Conservation (phyloP, 1,140 invertebrate species). For the Plectrocnemia conspersa region DNA sequence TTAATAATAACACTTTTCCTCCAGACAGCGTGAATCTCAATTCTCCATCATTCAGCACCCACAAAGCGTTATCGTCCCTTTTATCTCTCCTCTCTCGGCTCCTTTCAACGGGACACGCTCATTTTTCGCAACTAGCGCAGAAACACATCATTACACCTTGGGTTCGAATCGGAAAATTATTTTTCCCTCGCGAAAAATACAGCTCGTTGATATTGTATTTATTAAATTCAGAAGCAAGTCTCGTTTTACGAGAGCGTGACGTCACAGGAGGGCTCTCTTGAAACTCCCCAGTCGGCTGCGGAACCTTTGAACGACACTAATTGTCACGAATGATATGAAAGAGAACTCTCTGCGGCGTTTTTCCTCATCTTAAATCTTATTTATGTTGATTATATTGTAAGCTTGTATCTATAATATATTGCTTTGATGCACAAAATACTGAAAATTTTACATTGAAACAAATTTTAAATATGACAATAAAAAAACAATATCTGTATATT, state of each 20-base stretch:
- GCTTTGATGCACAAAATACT: no score
- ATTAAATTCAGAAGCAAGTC: constrained; percentile 23
- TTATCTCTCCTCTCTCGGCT: not conserved
- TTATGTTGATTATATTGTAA: no score
- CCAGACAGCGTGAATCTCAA: not conserved
- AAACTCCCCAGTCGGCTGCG: constrained; percentile 5
- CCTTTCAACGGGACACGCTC: constrained; percentile 2
- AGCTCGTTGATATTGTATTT: constrained; percentile 16
- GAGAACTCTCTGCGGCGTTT: no score
- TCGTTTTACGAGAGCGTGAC: constrained; percentile 13
- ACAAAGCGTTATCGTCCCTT: constrained; percentile 12
- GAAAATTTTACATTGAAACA: no score
- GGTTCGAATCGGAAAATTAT: constrained; percentile 11
- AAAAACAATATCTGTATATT: no score
- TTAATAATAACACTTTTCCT: constrained; percentile 12
- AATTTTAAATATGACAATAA: no score
- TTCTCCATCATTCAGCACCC: constrained; percentile 5
- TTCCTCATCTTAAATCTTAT: no score
- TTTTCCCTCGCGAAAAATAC: constrained; percentile 7
- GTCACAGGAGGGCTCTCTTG: constrained; percentile 7
- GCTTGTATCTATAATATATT: no score
- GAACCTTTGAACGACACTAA: constrained; percentile 18
- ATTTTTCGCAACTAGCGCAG: constrained; percentile 8
- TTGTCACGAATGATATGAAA: no score
- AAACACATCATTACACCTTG: constrained; percentile 17